Conservation (phyloP, 2,113 vertebrate species). For the Noctilio leporinus region DNA sequence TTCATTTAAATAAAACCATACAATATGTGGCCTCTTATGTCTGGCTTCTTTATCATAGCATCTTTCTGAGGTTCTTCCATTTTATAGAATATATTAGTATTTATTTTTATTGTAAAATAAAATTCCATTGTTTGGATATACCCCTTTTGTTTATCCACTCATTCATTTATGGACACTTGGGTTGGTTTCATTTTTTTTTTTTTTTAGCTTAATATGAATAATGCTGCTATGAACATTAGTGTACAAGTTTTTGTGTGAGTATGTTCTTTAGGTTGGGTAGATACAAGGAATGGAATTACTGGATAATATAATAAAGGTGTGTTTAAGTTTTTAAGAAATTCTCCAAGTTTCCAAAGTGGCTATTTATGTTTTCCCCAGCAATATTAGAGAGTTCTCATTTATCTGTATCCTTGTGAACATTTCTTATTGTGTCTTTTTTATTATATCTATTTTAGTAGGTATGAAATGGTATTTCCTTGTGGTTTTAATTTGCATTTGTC, state of each 20-base stretch:
- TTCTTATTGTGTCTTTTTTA: background rate
- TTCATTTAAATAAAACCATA: background rate
- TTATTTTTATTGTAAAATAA: background rate
- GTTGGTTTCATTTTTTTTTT: background rate
- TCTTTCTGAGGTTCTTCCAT: background rate
- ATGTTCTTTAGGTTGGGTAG: background rate
- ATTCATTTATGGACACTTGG: background rate
- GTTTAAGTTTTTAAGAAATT: background rate
- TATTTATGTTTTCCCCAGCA: background rate
- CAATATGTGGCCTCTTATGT: background rate
- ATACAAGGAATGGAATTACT: background rate
- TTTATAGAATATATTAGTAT: background rate
- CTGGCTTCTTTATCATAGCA: background rate
- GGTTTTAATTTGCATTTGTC: background rate
- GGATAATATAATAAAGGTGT: background rate
- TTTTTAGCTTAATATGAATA: background rate
- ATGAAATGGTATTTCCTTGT: background rate
- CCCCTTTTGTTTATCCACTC: background rate
- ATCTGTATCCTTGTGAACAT: background rate
- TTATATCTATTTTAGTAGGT: background rate
- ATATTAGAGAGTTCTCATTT: background rate
- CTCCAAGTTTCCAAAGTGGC: background rate
- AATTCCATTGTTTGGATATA: background rate
- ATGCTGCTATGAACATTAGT: background rate
- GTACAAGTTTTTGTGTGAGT: background rate